phyloP scores from a whole-genome alignment of 1,140 invertebrate genomes.

The Lucilia sericata region DNA sequence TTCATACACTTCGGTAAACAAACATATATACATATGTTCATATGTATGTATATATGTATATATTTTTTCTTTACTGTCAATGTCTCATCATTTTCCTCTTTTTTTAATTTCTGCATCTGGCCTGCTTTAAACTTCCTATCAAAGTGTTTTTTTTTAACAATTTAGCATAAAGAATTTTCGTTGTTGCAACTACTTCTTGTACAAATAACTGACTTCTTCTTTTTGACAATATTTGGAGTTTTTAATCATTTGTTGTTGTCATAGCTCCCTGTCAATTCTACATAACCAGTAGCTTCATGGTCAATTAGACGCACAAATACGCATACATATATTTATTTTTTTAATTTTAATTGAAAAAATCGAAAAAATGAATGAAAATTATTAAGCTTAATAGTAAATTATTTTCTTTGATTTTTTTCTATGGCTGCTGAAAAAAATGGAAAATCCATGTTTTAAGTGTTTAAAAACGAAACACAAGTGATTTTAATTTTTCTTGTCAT shows the following conservation, averaged over 20 bases:
- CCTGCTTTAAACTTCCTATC: background rate
- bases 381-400: background rate
- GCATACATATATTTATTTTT: background rate
- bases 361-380: background rate
- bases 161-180: background rate
- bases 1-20: too few species aligned
- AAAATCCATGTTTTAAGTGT: background rate
- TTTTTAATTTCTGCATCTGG: background rate
- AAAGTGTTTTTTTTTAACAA: background rate
- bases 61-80: too few species aligned
- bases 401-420: too few species aligned
- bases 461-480: background rate
- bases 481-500: slow-evolving; percentile 16
- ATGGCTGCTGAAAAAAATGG: too few species aligned
- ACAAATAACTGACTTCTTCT: background rate
- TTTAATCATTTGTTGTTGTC: background rate
- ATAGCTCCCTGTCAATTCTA: background rate
- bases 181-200: background rate
- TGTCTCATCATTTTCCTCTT: background rate
- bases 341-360: background rate
- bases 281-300: background rate
- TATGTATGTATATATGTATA: too few species aligned
- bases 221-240: background rate
- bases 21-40: too few species aligned
- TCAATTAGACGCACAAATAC: background rate